Conservation (phyloP, 2,113 vertebrate species). For the Saimiri boliviensis region DNA sequence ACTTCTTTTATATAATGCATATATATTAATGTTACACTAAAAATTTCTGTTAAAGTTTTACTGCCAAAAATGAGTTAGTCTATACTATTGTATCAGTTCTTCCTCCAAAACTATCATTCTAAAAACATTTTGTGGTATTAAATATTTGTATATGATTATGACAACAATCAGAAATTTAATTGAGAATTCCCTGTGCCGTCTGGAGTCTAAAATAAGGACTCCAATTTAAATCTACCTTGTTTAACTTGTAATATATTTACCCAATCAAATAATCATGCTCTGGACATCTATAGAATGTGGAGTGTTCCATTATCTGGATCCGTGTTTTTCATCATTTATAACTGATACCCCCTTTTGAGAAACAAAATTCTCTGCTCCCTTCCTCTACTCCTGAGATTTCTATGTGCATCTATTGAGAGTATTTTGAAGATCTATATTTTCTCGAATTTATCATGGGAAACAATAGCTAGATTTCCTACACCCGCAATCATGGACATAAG, state of each 20-base stretch:
- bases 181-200: not conserved
- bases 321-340: not conserved
- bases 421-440: not conserved
- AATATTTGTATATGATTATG: not conserved
- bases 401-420: not conserved
- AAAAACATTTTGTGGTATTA: conserved; percentile 6
- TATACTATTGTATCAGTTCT: not conserved
- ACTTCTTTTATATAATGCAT: not conserved
- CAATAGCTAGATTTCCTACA: not conserved
- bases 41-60: not conserved
- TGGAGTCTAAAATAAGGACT: not conserved
- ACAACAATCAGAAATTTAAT: not conserved
- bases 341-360: not conserved
- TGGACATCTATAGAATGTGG: not conserved
- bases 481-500: not conserved
- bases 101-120: not conserved
- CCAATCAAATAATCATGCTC: not conserved
- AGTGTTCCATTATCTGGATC: not conserved
- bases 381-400: not conserved
- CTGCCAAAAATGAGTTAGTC: not conserved
- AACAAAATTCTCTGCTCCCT: not conserved
- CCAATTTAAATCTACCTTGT: not conserved
- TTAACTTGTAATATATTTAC: conserved; percentile 15
- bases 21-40: not conserved
- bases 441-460: not conserved